Conservation (phyloP, 2,888 invertebrate genomes). For the Sphaerophoria rueppellii region DNA sequence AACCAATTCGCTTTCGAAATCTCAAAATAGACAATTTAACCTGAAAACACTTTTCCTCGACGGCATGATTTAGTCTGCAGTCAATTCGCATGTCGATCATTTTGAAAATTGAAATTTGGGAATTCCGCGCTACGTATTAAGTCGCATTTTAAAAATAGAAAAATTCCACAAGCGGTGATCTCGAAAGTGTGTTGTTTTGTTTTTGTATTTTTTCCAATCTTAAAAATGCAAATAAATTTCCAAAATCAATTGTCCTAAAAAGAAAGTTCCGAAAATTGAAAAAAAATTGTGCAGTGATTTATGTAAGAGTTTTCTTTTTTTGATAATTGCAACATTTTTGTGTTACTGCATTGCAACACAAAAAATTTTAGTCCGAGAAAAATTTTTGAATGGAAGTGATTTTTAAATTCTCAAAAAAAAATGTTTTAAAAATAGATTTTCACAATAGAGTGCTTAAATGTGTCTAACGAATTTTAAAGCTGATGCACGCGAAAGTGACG, state of each 20-base stretch:
- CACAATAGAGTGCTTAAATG: constrained; percentile 61
- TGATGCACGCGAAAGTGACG: constrained; percentile 54
- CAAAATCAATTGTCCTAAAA: constrained; percentile 50
- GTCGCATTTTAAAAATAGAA: constrained; percentile 70
- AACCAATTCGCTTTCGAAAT: constrained; percentile 52
- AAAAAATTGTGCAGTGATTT: constrained; percentile 36
- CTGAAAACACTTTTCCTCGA: constrained; percentile 37
- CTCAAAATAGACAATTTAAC: constrained; percentile 63
- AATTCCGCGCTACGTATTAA: constrained; percentile 54
- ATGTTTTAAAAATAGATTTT: constrained; percentile 58
- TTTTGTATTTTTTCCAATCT: not conserved
- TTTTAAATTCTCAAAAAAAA: constrained; percentile 39
- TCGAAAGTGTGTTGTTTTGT: constrained; percentile 40
- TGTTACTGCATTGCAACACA: constrained; percentile 24
- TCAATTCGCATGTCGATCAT: constrained; percentile 43
- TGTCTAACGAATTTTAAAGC: constrained; percentile 48
- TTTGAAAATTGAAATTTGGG: constrained; percentile 23
- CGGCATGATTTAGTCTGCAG: constrained; percentile 54
- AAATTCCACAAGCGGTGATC: constrained; percentile 61
- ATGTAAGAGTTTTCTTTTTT: constrained; percentile 52
- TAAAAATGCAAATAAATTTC: constrained; percentile 38
- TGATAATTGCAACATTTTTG: constrained; percentile 45
- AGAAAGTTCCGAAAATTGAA: constrained; percentile 11
- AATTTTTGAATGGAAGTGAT: constrained; percentile 64
- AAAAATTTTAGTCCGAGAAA: constrained; percentile 7